A percentile compares a stretch with the other conserved stretches of the same genome.
These are phyloP conservation scores for Macropodus opercularis DNA, from an alignment of 2,797 vertebrate species.

Conservation along the genomic window DNA sequence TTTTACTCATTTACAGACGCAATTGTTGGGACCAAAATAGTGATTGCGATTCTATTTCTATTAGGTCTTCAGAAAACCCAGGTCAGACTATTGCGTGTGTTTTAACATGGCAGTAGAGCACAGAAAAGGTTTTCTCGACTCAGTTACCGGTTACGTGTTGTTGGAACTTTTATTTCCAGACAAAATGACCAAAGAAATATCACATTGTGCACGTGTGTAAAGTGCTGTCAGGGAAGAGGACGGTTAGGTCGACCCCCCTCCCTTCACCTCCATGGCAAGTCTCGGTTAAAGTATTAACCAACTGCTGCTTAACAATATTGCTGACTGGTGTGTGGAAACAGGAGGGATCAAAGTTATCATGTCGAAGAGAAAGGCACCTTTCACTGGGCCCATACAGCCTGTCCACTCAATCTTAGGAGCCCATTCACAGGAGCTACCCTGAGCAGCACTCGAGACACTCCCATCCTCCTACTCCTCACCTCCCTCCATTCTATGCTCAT, in stretches of 20 bases:
- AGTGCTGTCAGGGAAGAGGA: not conserved
- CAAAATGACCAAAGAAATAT: not conserved
- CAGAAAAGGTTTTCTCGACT: too few species aligned
- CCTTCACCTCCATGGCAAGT: constrained; percentile 46
- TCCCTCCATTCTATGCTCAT: constrained; percentile 69
- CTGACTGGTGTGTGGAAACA: constrained; percentile 83
- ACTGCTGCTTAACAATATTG: constrained; percentile 84
- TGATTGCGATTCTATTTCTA: too few species aligned
- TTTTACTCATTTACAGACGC: too few species aligned
- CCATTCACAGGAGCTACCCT: constrained; percentile 76
- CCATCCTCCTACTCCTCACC: constrained; percentile 79
- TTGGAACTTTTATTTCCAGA: constrained; percentile 5
- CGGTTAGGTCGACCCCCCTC: not conserved
- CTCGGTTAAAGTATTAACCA: constrained; percentile 83
- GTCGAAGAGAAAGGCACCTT: constrained; percentile 81
- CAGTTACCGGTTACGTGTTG: too few species aligned
- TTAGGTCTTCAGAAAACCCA: too few species aligned
- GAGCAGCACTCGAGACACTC: constrained; percentile 70
- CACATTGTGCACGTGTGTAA: not conserved
- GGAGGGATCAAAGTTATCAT: constrained; percentile 86
- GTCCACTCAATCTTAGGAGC: constrained; percentile 82
- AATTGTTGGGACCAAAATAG: too few species aligned
- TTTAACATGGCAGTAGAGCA: too few species aligned
- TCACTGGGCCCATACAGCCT: constrained; percentile 77
- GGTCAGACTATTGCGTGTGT: too few species aligned